phyloP scores from a whole-genome alignment of 2,888 invertebrate species.

The Drosophila barbarae region DNA sequence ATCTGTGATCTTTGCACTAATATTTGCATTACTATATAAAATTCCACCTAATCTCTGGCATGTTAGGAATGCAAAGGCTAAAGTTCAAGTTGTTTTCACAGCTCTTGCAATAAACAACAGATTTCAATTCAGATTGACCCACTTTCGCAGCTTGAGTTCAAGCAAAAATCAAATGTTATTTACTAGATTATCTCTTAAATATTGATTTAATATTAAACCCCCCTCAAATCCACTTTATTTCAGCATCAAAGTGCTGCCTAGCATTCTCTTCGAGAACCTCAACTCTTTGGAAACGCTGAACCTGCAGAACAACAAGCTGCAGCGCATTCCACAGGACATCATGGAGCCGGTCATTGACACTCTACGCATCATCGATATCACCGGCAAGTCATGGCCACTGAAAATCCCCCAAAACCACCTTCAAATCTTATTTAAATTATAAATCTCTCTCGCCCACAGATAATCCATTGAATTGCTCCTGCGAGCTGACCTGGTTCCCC shows the following conservation, averaged over 20 bases:
- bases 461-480: constrained; percentile 93
- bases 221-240: constrained; percentile 5
- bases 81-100: neutral
- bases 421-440: neutral
- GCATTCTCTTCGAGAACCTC: constrained; percentile 91
- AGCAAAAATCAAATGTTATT: neutral
- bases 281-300: constrained; percentile 93
- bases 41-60: neutral
- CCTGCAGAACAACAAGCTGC: constrained; percentile 92
- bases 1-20: neutral
- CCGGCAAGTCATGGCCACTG: constrained; percentile 83
- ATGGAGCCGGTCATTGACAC: constrained; percentile 94
- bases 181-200: neutral
- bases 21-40: no score
- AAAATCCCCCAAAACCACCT: no score
- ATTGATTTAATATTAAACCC: neutral
- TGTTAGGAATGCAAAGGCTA: neutral
- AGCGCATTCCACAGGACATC: constrained; percentile 90
- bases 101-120: neutral
- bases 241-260: constrained; percentile 90
- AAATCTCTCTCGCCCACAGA: constrained; percentile 81
- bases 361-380: constrained; percentile 91
- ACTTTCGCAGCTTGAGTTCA: neutral
- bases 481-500: constrained; percentile 93
- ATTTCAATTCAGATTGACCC: neutral